phyloP scores from a whole-genome alignment of 1,140 invertebrate genomes.

The Bombus balteatus region DNA sequence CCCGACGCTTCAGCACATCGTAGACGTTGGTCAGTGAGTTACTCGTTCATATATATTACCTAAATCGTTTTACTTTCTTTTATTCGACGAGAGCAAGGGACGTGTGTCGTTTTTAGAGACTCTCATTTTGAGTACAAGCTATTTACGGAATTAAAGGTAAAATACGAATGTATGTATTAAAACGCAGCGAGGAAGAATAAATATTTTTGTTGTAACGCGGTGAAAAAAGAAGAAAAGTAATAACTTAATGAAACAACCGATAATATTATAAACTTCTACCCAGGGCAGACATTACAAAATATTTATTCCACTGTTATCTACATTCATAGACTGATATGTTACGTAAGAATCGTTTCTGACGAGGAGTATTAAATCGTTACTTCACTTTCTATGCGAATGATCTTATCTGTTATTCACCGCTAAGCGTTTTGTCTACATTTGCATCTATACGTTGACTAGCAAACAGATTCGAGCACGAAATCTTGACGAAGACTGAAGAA shows the following conservation, averaged over 20 bases:
- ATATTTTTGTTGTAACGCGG: neutral
- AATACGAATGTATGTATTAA: neutral
- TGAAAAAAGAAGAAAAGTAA: neutral
- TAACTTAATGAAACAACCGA: neutral
- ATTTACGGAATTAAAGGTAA: neutral
- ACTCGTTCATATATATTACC: constrained; percentile 54
- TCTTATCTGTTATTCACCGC: neutral
- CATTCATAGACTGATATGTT: neutral
- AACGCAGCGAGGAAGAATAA: neutral
- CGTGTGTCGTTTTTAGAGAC: neutral
- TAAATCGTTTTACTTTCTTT: neutral
- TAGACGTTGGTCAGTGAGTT: constrained; percentile 91
- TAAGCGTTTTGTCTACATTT: neutral
- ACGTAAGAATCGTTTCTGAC: constrained; percentile 4
- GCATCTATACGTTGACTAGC: neutral
- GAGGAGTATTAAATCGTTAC: neutral
- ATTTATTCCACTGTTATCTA: neutral
- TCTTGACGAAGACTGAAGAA: neutral
- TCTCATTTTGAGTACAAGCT: neutral
- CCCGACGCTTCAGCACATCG: constrained; percentile 94
- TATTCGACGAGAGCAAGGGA: neutral
- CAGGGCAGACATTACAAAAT: neutral
- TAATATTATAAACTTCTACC: neutral
- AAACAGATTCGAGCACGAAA: neutral
- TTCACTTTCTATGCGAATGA: neutral